Percentiles rank a stretch among this genome's conserved stretches.
These are phyloP conservation scores for Sinocyclocheilus anophthalmus DNA, from an alignment of 2,113 vertebrate species.

Conservation along the genomic window DNA sequence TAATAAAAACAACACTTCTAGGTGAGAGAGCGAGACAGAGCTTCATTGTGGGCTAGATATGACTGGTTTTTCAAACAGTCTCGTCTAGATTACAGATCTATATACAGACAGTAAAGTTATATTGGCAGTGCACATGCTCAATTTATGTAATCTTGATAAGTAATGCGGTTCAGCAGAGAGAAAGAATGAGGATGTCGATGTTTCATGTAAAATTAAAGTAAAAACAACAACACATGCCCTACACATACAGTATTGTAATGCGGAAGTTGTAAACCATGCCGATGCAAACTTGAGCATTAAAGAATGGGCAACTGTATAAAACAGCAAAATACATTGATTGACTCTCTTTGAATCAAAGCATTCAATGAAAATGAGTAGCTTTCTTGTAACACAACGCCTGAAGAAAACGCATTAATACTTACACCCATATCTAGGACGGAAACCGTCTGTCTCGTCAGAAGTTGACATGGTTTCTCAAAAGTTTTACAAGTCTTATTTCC, in stretches of 20 bases:
- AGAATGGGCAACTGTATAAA: background rate
- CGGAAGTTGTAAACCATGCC: conserved; percentile 71
- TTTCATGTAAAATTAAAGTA: background rate
- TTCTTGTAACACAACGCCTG: background rate
- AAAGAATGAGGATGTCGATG: background rate
- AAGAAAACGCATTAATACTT: conserved; percentile 58
- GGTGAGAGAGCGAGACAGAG: background rate
- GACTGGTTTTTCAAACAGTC: background rate
- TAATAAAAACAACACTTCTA: background rate
- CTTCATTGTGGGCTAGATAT: background rate
- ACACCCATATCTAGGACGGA: conserved; percentile 79
- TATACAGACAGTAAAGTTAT: background rate
- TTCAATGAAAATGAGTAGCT: no score
- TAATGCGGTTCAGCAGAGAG: background rate
- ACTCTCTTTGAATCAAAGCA: background rate
- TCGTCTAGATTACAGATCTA: background rate
- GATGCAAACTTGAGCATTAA: conserved; percentile 17
- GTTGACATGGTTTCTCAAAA: conserved; percentile 72
- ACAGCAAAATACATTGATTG: background rate
- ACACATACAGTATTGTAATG: conserved; percentile 56
- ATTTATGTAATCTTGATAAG: background rate
- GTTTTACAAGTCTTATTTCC: conserved; percentile 42
- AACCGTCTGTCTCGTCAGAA: conserved; percentile 78
- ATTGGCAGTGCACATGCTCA: background rate
- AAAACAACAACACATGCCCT: background rate